Evolutionary conservation across 2,797 vertebrate species (phyloP).

Genomic region (Bufotes viridis): DNA sequence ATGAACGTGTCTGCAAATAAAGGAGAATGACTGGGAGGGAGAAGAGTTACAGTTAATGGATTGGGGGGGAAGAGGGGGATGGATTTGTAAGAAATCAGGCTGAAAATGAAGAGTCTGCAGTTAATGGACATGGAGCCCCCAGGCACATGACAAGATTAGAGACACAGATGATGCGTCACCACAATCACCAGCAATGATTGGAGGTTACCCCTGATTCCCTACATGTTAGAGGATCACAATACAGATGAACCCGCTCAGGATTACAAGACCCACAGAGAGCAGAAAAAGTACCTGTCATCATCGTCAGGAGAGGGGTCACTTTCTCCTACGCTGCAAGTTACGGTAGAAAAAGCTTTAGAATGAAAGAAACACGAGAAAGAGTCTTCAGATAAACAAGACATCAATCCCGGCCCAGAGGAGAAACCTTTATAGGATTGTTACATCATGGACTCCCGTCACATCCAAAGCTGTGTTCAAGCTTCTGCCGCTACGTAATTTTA

Average conservation of each 20-base stretch:
- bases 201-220: background rate
- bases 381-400: background rate
- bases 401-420: no score
- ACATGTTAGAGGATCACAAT: conserved; percentile 9
- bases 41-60: background rate
- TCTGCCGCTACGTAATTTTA: no score
- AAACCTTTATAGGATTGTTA: no score
- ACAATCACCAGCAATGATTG: background rate
- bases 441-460: background rate
- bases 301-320: conserved; percentile 81
- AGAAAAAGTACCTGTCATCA: conserved; percentile 84
- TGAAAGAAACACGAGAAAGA: background rate
- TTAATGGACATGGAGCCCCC: background rate
- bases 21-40: background rate
- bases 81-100: no score
- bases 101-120: background rate
- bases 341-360: conserved; percentile 77
- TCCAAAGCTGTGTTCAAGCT: background rate
- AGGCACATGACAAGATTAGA: background rate
- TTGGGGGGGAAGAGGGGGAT: no score
- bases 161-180: background rate
- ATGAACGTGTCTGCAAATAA: background rate
- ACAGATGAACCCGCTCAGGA: background rate
- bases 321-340: conserved; percentile 90
- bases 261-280: conserved; percentile 67